Percentiles rank a stretch among this genome's conserved stretches.
These are phyloP conservation scores for Leucosticte australis DNA, from an alignment of 2,113 vertebrate species.

Conservation along the genomic window DNA sequence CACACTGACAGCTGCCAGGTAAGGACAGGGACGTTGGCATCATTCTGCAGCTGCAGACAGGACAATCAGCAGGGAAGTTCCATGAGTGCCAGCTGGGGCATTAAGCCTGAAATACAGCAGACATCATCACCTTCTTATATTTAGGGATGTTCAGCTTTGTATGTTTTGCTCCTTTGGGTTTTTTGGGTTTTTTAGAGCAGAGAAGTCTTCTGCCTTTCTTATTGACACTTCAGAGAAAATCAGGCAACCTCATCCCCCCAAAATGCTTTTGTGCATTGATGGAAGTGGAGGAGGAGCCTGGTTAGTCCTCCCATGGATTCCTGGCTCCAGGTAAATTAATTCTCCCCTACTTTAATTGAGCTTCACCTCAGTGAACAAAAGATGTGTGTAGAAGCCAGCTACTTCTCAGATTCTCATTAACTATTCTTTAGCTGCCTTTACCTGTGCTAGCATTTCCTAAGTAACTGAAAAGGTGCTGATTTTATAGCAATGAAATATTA, in stretches of 20 bases:
- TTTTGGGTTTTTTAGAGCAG: not conserved
- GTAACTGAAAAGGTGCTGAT: not conserved
- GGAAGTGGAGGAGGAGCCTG: not conserved
- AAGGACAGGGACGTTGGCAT: not conserved
- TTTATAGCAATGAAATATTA: not conserved
- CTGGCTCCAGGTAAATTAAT: not conserved
- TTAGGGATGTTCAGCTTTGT: not conserved
- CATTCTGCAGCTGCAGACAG: not conserved
- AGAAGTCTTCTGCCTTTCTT: not conserved
- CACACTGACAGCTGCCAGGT: not conserved
- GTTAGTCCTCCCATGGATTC: not conserved
- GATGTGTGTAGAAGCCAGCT: not conserved
- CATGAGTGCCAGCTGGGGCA: not conserved
- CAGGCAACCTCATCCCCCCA: accelerated
- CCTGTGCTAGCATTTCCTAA: not conserved
- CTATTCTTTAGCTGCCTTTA: not conserved
- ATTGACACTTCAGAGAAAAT: not conserved
- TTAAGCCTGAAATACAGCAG: not conserved
- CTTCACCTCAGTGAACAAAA: not conserved
- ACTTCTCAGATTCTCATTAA: not conserved
- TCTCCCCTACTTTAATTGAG: not conserved
- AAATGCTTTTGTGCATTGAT: not conserved
- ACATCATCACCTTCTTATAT: not conserved
- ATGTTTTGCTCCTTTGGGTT: not conserved
- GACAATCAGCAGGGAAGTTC: not conserved